Base-by-base conservation (phyloP, 2,888 invertebrate species). In the Thymelicus lineola region DNA sequence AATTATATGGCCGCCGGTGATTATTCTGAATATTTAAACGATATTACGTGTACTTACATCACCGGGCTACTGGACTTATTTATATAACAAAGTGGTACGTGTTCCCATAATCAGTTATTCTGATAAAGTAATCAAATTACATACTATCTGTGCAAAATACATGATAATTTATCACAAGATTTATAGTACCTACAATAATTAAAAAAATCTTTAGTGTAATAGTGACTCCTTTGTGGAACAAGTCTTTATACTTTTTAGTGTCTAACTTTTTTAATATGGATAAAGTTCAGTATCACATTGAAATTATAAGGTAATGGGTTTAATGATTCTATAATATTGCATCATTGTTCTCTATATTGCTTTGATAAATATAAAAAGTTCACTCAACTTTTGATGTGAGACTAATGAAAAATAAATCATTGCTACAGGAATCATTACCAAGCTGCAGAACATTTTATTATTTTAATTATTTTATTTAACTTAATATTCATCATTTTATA, bases 21-120 rank as follows among this genome's bases (percentile, higher is more conserved):
- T 42, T 42, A 46, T 46, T n/a, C 48, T 14, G 15, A 36, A 36
- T 42, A 42, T 15, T 59, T 59, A 15, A 15, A 46, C 28, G 35
- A 35, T 50, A 62, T 50, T 50, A 17, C 48, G 48, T 35, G 48
- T 38, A 17, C 61, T 62, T 48, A 62, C 61, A 62, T 62, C 61
- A 62, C 35, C 48, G 48, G 17, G 14, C n/a, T 36, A 36, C 58
- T n/a, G 36, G 7, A n/a, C n/a, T 14, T 58, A 15, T n/a, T 58
- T n/a, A 14, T 3, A 17, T 35, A 36, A 42, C 10, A 42, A 42
- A 42, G 48, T 50, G 48, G 48, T 50, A 17, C 9, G 48, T 50
- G 17, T 50, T 50, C 7, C 3, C 15, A 15, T 50, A 50, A 50
- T 50, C 48, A 50, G 48, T 50, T 15, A 15, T 6, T 7, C 15